Conservation (phyloP, 1,140 invertebrate genomes). For the Dryas iulia region DNA sequence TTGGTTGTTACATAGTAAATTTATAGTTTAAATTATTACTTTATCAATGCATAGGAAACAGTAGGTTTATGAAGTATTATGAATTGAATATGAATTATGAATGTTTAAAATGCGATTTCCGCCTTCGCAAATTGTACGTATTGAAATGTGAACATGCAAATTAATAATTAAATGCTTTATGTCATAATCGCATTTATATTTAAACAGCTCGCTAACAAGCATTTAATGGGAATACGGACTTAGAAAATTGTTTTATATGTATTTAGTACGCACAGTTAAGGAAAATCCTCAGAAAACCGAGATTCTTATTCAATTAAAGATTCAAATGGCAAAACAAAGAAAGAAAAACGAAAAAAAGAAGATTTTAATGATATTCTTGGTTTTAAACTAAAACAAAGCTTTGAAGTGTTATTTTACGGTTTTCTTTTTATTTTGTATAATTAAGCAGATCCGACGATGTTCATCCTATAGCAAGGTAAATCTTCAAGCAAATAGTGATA, state of each 20-base stretch:
- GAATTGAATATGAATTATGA: background rate
- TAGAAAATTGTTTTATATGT: background rate
- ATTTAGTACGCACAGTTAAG: background rate
- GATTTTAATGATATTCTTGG: background rate
- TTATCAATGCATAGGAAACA: background rate
- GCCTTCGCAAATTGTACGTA: background rate
- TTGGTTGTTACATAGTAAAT: background rate
- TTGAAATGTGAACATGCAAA: background rate
- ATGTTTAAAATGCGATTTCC: background rate
- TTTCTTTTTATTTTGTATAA: background rate
- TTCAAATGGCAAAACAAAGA: background rate
- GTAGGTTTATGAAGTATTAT: background rate
- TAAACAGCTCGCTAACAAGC: background rate
- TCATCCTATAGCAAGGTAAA: background rate
- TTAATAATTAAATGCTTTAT: background rate
- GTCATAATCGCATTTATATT: background rate
- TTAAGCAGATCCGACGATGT: background rate
- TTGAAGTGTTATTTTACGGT: background rate
- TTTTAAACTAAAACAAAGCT: background rate
- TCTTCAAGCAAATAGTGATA: background rate
- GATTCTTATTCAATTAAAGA: background rate
- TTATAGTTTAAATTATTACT: background rate
- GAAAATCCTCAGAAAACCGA: background rate
- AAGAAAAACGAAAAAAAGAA: background rate
- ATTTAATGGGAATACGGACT: background rate